Base-by-base conservation (phyloP, 2,888 invertebrate species). In the Drosophila melanocephala region DNA sequence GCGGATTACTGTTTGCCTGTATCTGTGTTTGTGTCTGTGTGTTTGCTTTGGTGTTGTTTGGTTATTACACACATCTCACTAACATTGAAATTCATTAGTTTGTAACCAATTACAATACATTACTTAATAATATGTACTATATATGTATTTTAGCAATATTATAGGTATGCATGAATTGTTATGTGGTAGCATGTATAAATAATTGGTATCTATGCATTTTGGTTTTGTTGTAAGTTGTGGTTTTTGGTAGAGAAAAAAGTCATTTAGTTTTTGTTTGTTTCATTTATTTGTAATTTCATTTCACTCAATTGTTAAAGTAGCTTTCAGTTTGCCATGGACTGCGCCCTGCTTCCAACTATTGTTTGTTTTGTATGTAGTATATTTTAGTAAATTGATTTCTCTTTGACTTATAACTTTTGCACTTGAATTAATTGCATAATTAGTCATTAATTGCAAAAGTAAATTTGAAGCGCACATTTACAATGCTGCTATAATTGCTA, bases 381-480 rank as follows among this genome's bases (percentile, higher is more conserved):
- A 47, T 71, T 57, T 44, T 60, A 68, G 60, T 72, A 55, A 56
- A 67, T 77, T 72, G 44, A 44, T 66, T 66, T 62, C 44, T 64
- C 16, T 63, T 63, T 56, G 55, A 22, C 47, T 62, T 55, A 44
- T 53, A 57, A 35, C 39, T 56, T 57, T 69, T 70, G 57, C 50
- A 16, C n/a, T 65, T 76, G 57, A 61, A 44, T 77, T 58, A 59
- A 58, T 62, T 26, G 58, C 64, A 64, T 47, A 53, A 22, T 33
- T 63, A 57, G 14, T 57, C 60, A 35, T 87, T 74, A 63, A 73
- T 76, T 75, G 73, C 67, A 83, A 87, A 83, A 81, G 87, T 86
- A 78, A 72, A 77, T 79, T 75, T 87, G 80, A 79, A 82, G 86
- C 84, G 83, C 86, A 84, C 91, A 90, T 90, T 91, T 91, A 91